Percentiles rank a stretch among this genome's conserved stretches.
Evolutionary conservation across 2,113 vertebrate species (phyloP).

Genomic region (Phrynosoma platyrhinos): DNA sequence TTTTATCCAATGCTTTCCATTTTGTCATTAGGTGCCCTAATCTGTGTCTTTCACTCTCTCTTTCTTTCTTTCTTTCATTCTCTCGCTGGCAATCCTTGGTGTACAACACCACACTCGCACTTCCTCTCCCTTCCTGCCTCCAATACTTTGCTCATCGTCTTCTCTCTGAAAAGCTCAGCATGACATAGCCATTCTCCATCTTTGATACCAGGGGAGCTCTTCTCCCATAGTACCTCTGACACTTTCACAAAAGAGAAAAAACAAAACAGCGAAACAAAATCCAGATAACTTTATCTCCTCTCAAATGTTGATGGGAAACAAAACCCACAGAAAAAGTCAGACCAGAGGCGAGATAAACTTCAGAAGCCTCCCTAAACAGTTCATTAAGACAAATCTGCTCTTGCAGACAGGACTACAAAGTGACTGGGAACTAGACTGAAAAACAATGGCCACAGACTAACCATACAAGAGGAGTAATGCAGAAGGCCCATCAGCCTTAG

Average conservation of each 20-base stretch:
- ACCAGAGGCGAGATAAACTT: neutral
- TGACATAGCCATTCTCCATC: neutral
- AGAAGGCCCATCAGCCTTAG: neutral
- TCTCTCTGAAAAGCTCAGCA: neutral
- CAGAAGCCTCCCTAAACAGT: neutral
- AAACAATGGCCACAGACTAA: too few relatives aligned
- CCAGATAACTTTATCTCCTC: too few relatives aligned
- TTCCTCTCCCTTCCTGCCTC: too few relatives aligned
- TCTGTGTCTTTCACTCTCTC: neutral
- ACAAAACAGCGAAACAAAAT: too few relatives aligned
- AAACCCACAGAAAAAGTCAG: neutral
- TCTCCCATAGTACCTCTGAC: neutral
- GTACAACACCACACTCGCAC: neutral
- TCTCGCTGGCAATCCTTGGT: neutral
- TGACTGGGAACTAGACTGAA: neutral
- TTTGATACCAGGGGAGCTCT: neutral
- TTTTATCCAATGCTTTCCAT: constrained; percentile 10
- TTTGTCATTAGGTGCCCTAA: constrained; percentile 2
- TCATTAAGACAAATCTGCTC: neutral
- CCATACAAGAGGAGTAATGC: neutral
- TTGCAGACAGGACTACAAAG: neutral
- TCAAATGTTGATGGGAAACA: neutral
- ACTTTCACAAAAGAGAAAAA: too few relatives aligned
- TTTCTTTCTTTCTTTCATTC: neutral
- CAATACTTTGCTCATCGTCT: neutral